Conservation (phyloP, 2,113 vertebrate genomes). For the Hippoglossus stenolepis region DNA sequence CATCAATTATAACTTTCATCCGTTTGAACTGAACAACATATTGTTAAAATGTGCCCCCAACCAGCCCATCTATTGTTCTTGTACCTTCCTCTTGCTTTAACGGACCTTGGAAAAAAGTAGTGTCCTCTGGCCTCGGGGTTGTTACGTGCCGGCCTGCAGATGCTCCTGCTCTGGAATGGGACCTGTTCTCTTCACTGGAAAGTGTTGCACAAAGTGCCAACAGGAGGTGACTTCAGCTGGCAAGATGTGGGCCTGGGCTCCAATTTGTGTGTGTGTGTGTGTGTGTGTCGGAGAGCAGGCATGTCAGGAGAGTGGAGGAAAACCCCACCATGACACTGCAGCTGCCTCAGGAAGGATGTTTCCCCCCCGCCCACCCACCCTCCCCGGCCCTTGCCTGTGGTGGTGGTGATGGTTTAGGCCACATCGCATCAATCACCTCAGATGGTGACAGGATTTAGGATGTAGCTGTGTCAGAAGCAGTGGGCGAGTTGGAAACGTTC, state of each 20-base stretch:
- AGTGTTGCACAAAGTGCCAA: slow-evolving; percentile 62
- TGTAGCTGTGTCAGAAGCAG: slow-evolving; percentile 37
- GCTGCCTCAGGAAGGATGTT: slow-evolving; percentile 77
- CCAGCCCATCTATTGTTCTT: slow-evolving; percentile 60
- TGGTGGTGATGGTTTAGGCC: slow-evolving; percentile 58
- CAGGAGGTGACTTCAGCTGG: slow-evolving; percentile 58
- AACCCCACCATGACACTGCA: slow-evolving; percentile 69
- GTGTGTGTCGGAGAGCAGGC: slow-evolving; percentile 26
- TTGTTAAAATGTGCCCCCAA: slow-evolving; percentile 52
- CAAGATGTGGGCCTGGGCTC: slow-evolving; percentile 28
- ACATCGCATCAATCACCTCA: slow-evolving; percentile 66
- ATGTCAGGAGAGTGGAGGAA: slow-evolving; percentile 60
- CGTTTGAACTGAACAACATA: slow-evolving; percentile 28
- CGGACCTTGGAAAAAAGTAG: slow-evolving; percentile 58
- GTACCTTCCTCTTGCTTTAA: slow-evolving; percentile 65
- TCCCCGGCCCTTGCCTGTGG: slow-evolving; percentile 33
- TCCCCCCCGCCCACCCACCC: slow-evolving; percentile 26
- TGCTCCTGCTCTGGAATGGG: slow-evolving; percentile 62
- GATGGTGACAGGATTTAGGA: slow-evolving; percentile 63
- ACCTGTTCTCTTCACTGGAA: slow-evolving; percentile 69
- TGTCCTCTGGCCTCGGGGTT: slow-evolving; percentile 57
- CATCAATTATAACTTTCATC: slow-evolving; percentile 28
- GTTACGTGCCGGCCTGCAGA: slow-evolving; percentile 52
- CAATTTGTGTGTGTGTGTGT: slow-evolving; percentile 16
- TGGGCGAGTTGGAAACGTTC: slow-evolving; percentile 49